Base-by-base conservation (phyloP, 2,888 invertebrate species). In the Drosophila colorata region DNA sequence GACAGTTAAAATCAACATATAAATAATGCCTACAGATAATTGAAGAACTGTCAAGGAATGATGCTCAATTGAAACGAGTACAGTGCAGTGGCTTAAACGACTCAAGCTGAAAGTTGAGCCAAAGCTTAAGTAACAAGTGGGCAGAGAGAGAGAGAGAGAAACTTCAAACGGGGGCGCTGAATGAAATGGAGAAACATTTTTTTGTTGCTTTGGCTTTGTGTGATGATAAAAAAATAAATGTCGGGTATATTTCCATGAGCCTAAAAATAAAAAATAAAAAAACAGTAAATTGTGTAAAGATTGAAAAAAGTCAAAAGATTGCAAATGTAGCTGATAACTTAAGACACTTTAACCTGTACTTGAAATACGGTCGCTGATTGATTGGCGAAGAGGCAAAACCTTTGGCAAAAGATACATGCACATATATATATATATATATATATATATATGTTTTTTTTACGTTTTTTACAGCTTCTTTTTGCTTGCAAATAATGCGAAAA, bases 31-130 rank as follows among this genome's bases (percentile, higher is more conserved):
- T 23, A 1, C 1, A 18, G 38, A 38, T 43, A 14, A 18, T 4
- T 28, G 37, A 20, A 31, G n/a, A 40, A 38, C 4, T 41, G n/a
- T 31, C 33, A 20, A 16, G 2, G 9, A 69, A 53, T 49, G 55
- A 68, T 73, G 78, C 83, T 87, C 71, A 87, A 65, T 84, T 80
- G 40, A 69, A 88, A 76, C 80, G 23, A 69, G 77, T 77, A 74
- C 43, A 11, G 20, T 14, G 4, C 5, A 41, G 13, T 4, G 8
- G 8, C 11, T 40, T 40, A 41, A 51, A 31, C 11, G 35, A 53
- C 56, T 68, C 48, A 51, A 69, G 51, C 82, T 65, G 16, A 23
- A 55, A 49, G 14, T 43, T 58, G 5, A 55, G 37, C 13, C 28
- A 37, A 55, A 58, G 60, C 60, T 58, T n/a, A 4, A 4, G 25